phyloP scores from a whole-genome alignment of 2,888 invertebrate genomes.

The Parnassius smintheus region DNA sequence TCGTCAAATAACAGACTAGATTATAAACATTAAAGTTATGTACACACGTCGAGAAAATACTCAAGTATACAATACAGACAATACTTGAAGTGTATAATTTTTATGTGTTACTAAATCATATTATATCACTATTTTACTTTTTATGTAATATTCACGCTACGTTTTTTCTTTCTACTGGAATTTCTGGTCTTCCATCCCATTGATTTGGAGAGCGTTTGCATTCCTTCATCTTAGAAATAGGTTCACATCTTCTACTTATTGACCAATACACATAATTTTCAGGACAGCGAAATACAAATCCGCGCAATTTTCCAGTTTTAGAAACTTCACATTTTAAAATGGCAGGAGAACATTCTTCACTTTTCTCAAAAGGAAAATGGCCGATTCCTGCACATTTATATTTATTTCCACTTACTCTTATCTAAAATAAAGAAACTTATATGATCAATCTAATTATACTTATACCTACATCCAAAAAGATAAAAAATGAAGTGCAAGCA shows the following conservation, averaged over 20 bases:
- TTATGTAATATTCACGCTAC: constrained; percentile 46
- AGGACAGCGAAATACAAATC: constrained; percentile 89
- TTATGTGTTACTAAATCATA: no score
- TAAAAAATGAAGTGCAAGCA: no score
- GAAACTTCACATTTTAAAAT: constrained; percentile 86
- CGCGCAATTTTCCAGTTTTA: constrained; percentile 79
- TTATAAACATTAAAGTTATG: constrained; percentile 6
- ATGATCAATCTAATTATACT: constrained; percentile 4
- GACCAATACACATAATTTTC: constrained; percentile 88
- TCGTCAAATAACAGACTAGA: constrained; percentile 25
- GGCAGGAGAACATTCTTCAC: constrained; percentile 84
- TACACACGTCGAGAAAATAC: no score
- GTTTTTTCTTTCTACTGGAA: constrained; percentile 79
- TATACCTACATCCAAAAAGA: no score
- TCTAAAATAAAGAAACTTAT: constrained; percentile 66
- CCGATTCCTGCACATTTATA: constrained; percentile 85
- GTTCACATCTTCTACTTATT: constrained; percentile 88
- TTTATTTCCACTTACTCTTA: constrained; percentile 77
- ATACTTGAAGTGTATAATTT: no score
- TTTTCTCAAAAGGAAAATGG: constrained; percentile 84
- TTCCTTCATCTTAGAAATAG: constrained; percentile 80
- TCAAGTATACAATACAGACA: no score
- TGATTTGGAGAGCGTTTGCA: constrained; percentile 74
- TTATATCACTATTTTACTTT: no score
- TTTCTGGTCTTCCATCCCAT: constrained; percentile 77